phyloP scores from a whole-genome alignment of 53 echinoderm and acorn worm genomes.

The Echinometra lucunter region DNA sequence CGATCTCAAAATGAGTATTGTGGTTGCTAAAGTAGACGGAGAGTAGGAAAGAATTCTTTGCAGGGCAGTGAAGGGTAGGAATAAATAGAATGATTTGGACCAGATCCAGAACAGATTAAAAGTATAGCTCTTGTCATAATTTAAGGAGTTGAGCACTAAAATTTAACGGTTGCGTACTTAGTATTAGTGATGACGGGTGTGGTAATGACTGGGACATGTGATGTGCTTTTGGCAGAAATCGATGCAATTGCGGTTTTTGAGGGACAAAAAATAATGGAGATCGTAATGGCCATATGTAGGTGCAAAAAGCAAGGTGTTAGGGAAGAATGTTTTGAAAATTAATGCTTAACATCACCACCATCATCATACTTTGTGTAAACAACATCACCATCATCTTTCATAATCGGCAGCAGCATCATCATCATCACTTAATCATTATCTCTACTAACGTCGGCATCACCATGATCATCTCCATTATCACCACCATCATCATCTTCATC shows the following conservation, averaged over 20 bases:
- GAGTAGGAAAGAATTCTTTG: not conserved
- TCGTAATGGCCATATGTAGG: too few species aligned
- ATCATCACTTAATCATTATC: not conserved
- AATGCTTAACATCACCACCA: not conserved
- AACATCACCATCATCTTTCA: not conserved
- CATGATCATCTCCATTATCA: not conserved
- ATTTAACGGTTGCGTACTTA: too few species aligned
- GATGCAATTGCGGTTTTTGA: too few species aligned
- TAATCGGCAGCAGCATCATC: not conserved
- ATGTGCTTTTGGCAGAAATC: too few species aligned
- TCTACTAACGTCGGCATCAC: too few species aligned
- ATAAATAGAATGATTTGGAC: not conserved
- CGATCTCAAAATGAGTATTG: not conserved
- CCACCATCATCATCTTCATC: not conserved
- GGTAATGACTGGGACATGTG: too few species aligned
- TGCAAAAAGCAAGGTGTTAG: too few species aligned
- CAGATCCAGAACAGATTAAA: not conserved
- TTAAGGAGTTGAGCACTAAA: too few species aligned
- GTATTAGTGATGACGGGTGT: too few species aligned
- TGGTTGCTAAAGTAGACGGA: not conserved
- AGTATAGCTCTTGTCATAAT: too few species aligned
- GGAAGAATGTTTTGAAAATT: too few species aligned
- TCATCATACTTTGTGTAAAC: not conserved
- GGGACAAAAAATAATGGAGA: too few species aligned
- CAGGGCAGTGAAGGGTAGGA: not conserved